phyloP scores from a whole-genome alignment of 64 coral and sea anemone species.

The Catalaphyllia jardinei region DNA sequence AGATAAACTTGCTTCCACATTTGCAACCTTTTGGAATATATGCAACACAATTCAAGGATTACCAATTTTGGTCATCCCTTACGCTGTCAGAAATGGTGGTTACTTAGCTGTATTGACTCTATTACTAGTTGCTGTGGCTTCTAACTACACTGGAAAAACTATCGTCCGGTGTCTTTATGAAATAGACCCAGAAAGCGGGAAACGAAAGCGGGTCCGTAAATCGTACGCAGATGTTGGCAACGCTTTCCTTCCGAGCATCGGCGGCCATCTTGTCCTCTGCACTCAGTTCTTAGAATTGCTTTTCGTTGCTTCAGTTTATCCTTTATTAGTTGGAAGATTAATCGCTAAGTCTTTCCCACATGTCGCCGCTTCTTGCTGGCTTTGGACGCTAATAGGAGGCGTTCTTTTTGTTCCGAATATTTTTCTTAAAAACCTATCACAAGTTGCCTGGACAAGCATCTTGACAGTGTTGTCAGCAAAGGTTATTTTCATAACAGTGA shows the following conservation, averaged over 20 bases:
- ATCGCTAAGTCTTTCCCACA: slow-evolving; percentile 71
- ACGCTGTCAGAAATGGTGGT: slow-evolving; percentile 81
- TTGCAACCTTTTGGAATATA: slow-evolving; percentile 98
- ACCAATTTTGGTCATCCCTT: slow-evolving; percentile 92
- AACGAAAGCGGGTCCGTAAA: slow-evolving; percentile 70
- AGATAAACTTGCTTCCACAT: slow-evolving; percentile 73
- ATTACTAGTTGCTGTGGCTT: slow-evolving; percentile 66
- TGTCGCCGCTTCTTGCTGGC: slow-evolving; percentile 42
- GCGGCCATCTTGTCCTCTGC: slow-evolving; percentile 68
- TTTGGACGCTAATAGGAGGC: slow-evolving; percentile 82
- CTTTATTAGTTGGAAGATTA: slow-evolving; percentile 83
- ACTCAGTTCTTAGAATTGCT: slow-evolving; percentile 78
- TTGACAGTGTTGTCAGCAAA: slow-evolving; percentile 86
- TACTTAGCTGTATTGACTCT: slow-evolving; percentile 72
- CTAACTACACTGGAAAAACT: slow-evolving; percentile 90
- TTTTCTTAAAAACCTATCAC: slow-evolving; percentile 88
- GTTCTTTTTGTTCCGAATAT: slow-evolving; percentile 89
- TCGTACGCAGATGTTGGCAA: slow-evolving; percentile 84
- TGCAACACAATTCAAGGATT: slow-evolving; percentile 98
- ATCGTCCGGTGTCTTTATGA: slow-evolving; percentile 89
- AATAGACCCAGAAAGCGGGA: slow-evolving; percentile 32
- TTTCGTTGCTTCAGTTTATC: slow-evolving; percentile 82
- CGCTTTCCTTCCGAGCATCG: slow-evolving; percentile 65
- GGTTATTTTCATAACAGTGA: slow-evolving; percentile 86
- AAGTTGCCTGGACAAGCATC: slow-evolving; percentile 99